A percentile compares a stretch with the other conserved stretches of the same genome.
Evolutionary conservation across 2,888 invertebrate genomes (phyloP).

Genomic region (Pseudococcus jackbeardsleyi): DNA sequence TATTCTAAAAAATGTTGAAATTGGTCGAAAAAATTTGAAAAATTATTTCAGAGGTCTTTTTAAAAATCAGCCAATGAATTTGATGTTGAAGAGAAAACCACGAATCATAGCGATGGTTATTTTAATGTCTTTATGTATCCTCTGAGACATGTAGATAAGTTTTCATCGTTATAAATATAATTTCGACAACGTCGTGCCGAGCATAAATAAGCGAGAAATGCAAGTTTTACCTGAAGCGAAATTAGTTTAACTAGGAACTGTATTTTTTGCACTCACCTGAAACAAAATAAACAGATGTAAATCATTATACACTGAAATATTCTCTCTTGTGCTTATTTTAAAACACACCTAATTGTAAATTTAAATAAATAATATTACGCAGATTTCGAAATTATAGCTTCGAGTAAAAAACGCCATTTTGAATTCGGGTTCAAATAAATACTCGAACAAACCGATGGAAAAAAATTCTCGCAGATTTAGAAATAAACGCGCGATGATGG

Average conservation of each 20-base stretch:
- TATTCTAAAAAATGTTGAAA: too few relatives aligned
- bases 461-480: neutral
- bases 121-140: neutral
- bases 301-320: neutral
- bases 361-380: neutral
- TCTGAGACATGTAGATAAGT: neutral
- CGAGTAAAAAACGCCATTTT: neutral
- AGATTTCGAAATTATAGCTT: neutral
- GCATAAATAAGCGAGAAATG: neutral
- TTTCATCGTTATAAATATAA: neutral
- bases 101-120: too few relatives aligned
- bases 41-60: too few relatives aligned
- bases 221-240: neutral
- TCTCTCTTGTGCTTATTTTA: neutral
- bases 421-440: neutral
- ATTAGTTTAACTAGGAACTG: neutral
- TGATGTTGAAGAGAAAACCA: too few relatives aligned
- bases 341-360: neutral
- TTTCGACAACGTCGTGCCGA: neutral
- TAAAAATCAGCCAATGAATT: too few relatives aligned
- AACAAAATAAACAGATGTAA: neutral
- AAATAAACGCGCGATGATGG: neutral
- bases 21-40: too few relatives aligned
- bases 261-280: conserved; percentile 13
- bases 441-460: neutral